phyloP scores from a whole-genome alignment of 2,113 vertebrate genomes.

The Dinomys branickii region DNA sequence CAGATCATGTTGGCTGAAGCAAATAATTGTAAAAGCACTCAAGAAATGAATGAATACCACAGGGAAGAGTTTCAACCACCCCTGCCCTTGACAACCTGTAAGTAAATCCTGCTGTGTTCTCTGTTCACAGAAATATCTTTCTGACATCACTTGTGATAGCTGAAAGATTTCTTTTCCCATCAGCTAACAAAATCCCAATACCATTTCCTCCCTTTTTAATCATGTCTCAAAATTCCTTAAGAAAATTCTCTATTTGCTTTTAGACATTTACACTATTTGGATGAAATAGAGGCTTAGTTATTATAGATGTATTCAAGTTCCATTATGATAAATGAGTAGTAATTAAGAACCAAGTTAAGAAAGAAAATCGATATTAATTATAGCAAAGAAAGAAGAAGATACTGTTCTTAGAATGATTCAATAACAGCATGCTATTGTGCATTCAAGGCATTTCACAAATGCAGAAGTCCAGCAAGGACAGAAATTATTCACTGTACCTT shows the following conservation, averaged over 20 bases:
- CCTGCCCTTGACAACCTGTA: conserved; percentile 84
- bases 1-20: conserved; percentile 86
- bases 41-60: conserved; percentile 85
- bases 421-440: conserved; percentile 2
- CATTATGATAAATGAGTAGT: conserved; percentile 56
- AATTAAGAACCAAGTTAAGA: not conserved
- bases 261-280: conserved; percentile 72
- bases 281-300: not conserved
- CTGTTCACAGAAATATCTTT: conserved; percentile 84
- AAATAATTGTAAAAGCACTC: conserved; percentile 87
- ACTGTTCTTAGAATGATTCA: conserved; percentile 33
- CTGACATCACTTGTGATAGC: conserved; percentile 82
- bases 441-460: conserved; percentile 47
- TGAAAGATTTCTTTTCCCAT: conserved; percentile 81
- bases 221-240: conserved; percentile 79
- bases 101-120: conserved; percentile 84
- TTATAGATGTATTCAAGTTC: conserved; percentile 22
- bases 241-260: conserved; percentile 75
- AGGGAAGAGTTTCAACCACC: conserved; percentile 70
- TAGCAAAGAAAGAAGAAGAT: conserved; percentile 13
- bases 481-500: not conserved
- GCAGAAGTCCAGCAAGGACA: conserved; percentile 22
- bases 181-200: conserved; percentile 82
- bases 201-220: conserved; percentile 77
- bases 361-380: conserved; percentile 67